phyloP scores from a whole-genome alignment of 2,113 vertebrate species.

The Cynopterus brachyotis region DNA sequence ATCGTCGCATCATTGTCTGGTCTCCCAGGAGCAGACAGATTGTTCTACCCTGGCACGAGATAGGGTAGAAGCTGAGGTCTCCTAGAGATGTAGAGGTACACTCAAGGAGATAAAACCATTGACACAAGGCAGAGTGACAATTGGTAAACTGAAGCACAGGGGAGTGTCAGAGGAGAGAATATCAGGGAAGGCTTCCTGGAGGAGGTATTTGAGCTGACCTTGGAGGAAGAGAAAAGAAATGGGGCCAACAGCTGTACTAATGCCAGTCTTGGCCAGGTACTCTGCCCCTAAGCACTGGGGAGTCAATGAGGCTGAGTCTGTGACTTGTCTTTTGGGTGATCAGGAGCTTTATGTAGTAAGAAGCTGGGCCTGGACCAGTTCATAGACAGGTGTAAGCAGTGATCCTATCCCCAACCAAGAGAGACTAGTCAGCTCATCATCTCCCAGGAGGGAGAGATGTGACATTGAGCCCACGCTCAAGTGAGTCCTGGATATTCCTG shows the following conservation, averaged over 20 bases:
- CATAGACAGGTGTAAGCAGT: background rate
- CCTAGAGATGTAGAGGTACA: background rate
- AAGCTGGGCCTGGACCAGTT: background rate
- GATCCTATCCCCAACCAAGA: background rate
- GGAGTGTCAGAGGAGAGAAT: background rate
- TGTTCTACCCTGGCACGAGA: background rate
- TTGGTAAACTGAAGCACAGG: background rate
- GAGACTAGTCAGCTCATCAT: background rate
- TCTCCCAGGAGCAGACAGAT: background rate
- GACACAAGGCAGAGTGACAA: background rate
- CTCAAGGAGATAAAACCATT: background rate
- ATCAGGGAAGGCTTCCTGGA: background rate
- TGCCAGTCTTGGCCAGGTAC: no score
- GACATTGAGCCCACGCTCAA: background rate
- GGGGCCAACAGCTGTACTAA: background rate
- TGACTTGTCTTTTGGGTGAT: background rate
- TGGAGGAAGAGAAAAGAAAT: background rate
- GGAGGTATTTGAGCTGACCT: background rate
- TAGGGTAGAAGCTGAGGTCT: background rate
- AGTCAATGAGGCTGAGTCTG: background rate
- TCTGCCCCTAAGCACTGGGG: background rate
- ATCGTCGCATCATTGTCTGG: background rate
- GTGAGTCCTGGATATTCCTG: background rate
- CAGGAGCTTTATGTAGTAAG: background rate
- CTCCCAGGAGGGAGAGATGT: rapidly evolving